A percentile compares a stretch with the other conserved stretches of the same genome.
phyloP scores from a whole-genome alignment of 2,888 invertebrate species.

The Muschampia plurimacula region DNA sequence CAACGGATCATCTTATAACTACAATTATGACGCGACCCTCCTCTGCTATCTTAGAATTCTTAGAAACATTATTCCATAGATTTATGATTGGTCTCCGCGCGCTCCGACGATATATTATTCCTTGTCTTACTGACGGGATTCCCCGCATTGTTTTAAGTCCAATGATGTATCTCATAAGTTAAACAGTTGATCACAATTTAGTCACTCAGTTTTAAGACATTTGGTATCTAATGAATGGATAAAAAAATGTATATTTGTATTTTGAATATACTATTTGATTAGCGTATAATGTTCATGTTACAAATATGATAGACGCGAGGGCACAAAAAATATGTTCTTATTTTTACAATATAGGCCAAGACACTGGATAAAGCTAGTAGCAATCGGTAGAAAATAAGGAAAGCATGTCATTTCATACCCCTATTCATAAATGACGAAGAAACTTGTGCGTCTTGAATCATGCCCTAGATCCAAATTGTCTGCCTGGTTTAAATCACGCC shows the following conservation, averaged over 20 bases:
- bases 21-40: not conserved
- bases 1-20: not conserved
- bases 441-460: not conserved
- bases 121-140: not conserved
- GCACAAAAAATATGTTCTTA: no score
- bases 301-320: no score
- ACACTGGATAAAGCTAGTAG: no score
- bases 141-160: not conserved
- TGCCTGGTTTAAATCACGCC: conserved; percentile 12
- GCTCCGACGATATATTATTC: no score
- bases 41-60: not conserved
- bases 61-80: not conserved
- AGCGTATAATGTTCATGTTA: no score
- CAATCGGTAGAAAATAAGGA: no score
- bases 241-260: no score
- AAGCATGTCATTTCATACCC: not conserved
- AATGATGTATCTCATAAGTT: not conserved
- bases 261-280: no score
- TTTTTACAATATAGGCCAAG: no score
- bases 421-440: not conserved
- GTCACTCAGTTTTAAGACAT: not conserved
- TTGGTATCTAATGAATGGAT: not conserved
- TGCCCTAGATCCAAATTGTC: not conserved
- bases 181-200: not conserved
- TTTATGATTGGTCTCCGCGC: no score